phyloP scores from a whole-genome alignment of 1,140 invertebrate genomes.

The Gonioctena quinquepunctata region DNA sequence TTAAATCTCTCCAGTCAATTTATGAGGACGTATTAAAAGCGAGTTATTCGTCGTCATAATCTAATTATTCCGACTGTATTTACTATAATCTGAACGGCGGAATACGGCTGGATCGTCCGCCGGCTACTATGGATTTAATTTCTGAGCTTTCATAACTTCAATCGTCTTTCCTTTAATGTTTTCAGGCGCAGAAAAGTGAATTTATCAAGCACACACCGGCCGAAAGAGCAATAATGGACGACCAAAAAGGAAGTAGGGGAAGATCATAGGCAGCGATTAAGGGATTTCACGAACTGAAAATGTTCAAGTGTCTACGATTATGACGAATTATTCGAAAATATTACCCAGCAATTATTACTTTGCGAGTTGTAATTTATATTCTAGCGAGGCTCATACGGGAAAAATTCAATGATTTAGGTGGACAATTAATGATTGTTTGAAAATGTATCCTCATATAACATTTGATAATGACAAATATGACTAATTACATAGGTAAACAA shows the following conservation, averaged over 20 bases:
- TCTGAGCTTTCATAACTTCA: conserved; percentile 57
- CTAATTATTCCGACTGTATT: conserved; percentile 55
- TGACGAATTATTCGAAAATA: too few relatives aligned
- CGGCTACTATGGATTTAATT: conserved; percentile 53
- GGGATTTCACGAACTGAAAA: too few relatives aligned
- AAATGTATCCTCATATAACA: too few relatives aligned
- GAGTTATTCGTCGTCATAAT: conserved; percentile 55
- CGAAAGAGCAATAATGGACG: conserved; percentile 13
- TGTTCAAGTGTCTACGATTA: too few relatives aligned
- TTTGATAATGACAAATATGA: too few relatives aligned
- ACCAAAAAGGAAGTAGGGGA: conserved; percentile 21
- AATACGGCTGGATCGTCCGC: conserved; percentile 21
- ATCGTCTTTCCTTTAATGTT: conserved; percentile 57
- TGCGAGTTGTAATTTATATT: too few relatives aligned
- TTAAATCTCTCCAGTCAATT: conserved; percentile 49
- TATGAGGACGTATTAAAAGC: conserved; percentile 54
- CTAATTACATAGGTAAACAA: too few relatives aligned
- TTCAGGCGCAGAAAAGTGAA: conserved; percentile 57
- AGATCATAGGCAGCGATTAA: conserved; percentile 3
- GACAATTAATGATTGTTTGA: too few relatives aligned
- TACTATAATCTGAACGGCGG: conserved; percentile 45
- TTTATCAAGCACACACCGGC: conserved; percentile 57
- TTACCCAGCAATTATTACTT: too few relatives aligned
- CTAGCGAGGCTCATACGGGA: too few relatives aligned
- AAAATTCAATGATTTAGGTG: too few relatives aligned